phyloP scores from a whole-genome alignment of 1,140 invertebrate species.

The Sycophila sp. region DNA sequence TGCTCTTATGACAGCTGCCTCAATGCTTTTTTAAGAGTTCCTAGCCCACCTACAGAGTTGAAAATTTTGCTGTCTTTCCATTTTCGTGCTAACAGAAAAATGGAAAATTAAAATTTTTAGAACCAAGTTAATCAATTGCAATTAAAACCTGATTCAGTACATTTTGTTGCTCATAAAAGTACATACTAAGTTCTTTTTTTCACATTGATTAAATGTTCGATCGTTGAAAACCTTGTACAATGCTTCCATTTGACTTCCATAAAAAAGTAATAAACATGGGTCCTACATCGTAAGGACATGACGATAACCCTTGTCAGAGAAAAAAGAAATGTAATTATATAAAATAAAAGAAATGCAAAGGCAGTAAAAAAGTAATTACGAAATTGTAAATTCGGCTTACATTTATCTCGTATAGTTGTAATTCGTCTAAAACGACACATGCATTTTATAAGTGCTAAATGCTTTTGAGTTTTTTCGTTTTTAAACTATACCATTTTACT shows the following conservation, averaged over 20 bases:
- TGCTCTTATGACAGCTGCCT: conserved; percentile 66
- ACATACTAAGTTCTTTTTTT: conserved; percentile 33
- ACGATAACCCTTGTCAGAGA: conserved; percentile 20
- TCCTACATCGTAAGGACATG: not conserved
- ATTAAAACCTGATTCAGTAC: conserved; percentile 9
- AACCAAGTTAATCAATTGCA: not conserved
- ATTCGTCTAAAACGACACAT: conserved; percentile 27
- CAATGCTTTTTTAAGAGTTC: conserved; percentile 62
- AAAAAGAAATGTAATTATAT: conserved; percentile 19
- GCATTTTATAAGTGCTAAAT: conserved; percentile 30
- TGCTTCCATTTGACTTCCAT: conserved; percentile 33
- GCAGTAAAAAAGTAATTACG: conserved; percentile 28
- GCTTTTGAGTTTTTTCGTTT: conserved; percentile 10
- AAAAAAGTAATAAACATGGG: conserved; percentile 28
- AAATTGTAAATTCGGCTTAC: conserved; percentile 32
- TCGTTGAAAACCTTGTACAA: conserved; percentile 27
- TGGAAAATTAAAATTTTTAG: not conserved
- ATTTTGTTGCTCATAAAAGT: conserved; percentile 27
- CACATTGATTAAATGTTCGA: conserved; percentile 19
- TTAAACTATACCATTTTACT: conserved; percentile 12
- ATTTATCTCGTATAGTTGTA: conserved; percentile 25
- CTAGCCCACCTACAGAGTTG: conserved; percentile 65
- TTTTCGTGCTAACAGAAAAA: conserved; percentile 19
- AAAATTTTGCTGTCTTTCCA: conserved; percentile 42
- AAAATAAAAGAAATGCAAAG: conserved; percentile 35